Percentiles rank a stretch among this genome's conserved stretches.
These are phyloP conservation scores for Ichneumoninae sp. DNA, from an alignment of 2,888 invertebrate genomes.

Conservation along the genomic window DNA sequence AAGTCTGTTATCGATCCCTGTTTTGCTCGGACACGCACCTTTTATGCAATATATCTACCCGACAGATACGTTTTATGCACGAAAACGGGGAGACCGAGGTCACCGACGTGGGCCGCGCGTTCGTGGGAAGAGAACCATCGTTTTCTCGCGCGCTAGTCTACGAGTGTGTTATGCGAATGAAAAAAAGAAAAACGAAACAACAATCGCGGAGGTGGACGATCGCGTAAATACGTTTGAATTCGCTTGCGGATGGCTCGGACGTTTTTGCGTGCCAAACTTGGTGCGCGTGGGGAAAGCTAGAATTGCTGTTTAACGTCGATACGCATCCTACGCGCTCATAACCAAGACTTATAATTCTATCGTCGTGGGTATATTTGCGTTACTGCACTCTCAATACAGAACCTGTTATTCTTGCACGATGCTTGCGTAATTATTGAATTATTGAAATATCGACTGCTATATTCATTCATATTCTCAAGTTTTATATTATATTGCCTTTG, in stretches of 20 bases:
- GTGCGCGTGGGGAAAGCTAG: conserved; percentile 54
- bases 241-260: conserved; percentile 30
- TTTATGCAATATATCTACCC: conserved; percentile 19
- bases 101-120: conserved; percentile 68
- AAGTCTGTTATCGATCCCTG: conserved; percentile 62
- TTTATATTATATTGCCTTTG: not conserved
- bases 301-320: conserved; percentile 44
- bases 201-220: conserved; percentile 63
- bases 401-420: conserved; percentile 30
- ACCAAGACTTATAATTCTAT: conserved; percentile 39
- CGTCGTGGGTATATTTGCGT: conserved; percentile 8
- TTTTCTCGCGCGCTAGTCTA: not conserved
- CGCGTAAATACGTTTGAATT: conserved; percentile 43
- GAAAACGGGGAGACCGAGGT: conserved; percentile 68
- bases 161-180: conserved; percentile 1
- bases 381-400: conserved; percentile 3
- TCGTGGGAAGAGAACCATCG: conserved; percentile 54
- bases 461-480: not conserved
- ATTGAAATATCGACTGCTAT: not conserved
- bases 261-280: conserved; percentile 62
- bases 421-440: conserved; percentile 16
- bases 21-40: conserved; percentile 60
- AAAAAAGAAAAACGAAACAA: conserved; percentile 12
- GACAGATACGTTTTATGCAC: conserved; percentile 62
- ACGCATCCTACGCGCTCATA: conserved; percentile 59